Conservation (phyloP, 2,113 vertebrate genomes). For the Sialia sialis region DNA sequence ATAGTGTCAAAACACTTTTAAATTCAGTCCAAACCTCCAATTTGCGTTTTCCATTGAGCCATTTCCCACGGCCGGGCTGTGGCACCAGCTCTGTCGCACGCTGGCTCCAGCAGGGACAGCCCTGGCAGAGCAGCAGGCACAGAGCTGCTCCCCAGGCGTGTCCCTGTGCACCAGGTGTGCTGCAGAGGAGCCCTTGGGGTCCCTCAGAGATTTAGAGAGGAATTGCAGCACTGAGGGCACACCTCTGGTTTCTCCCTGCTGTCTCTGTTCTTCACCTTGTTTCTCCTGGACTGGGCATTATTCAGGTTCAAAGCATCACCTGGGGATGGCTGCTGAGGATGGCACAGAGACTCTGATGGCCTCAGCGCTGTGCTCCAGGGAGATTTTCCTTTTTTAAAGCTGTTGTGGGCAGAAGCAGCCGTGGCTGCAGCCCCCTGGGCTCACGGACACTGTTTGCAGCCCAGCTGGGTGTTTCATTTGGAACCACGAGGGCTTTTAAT, state of each 20-base stretch:
- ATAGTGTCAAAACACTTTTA: background rate
- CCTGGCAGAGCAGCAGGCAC: background rate
- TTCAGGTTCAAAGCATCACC: background rate
- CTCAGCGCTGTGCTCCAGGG: background rate
- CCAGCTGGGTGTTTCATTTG: background rate
- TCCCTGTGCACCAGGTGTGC: background rate
- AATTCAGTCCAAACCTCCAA: background rate
- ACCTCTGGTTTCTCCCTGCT: background rate
- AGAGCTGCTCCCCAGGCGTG: rapidly evolving
- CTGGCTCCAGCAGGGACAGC: rapidly evolving
- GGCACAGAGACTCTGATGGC: background rate
- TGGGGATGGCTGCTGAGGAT: background rate
- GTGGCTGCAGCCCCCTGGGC: background rate
- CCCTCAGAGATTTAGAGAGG: background rate
- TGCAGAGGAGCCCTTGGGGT: background rate
- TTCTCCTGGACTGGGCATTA: background rate
- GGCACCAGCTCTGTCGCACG: background rate
- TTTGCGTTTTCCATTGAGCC: background rate
- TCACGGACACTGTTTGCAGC: background rate
- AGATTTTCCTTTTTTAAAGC: background rate
- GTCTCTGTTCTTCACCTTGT: background rate
- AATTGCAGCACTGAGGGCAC: background rate
- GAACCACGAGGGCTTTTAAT: conserved; percentile 4
- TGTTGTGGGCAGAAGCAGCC: background rate
- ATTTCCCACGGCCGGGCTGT: rapidly evolving